Evolutionary conservation across 2,888 invertebrate species (phyloP).

Genomic region (Panopea generosa): DNA sequence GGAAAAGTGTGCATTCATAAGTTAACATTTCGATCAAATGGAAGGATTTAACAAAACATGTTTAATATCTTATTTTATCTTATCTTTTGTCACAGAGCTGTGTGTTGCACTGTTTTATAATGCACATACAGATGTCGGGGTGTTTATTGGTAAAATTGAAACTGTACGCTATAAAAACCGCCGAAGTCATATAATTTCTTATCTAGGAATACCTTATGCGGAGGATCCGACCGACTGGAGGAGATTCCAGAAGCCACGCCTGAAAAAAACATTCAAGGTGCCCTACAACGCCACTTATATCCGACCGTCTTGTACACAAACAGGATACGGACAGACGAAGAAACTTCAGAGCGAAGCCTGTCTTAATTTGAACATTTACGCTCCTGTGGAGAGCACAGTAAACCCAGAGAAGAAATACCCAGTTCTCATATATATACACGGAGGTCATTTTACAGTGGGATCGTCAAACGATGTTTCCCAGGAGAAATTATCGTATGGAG

Average conservation of each 20-base stretch:
- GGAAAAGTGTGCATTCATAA: too few species aligned
- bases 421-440: slow-evolving; percentile 57
- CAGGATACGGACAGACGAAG: slow-evolving; percentile 29
- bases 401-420: slow-evolving; percentile 51
- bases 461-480: slow-evolving; percentile 42
- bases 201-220: slow-evolving; percentile 58
- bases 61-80: too few species aligned
- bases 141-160: slow-evolving; percentile 46
- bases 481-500: slow-evolving; percentile 36
- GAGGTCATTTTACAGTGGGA: slow-evolving; percentile 49
- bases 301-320: slow-evolving; percentile 45
- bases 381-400: slow-evolving; percentile 49
- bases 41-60: too few species aligned
- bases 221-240: slow-evolving; percentile 18
- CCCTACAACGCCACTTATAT: slow-evolving; percentile 59
- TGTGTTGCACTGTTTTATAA: slow-evolving; percentile 10
- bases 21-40: too few species aligned
- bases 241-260: slow-evolving; percentile 36
- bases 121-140: slow-evolving; percentile 49
- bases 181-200: slow-evolving; percentile 25
- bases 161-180: slow-evolving; percentile 24
- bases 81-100: too few species aligned
- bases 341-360: slow-evolving; percentile 47
- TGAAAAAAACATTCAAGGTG: slow-evolving; percentile 22
- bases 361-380: slow-evolving; percentile 54